Evolutionary conservation across 2,888 invertebrate genomes (phyloP), one percentile per base, ranked within the genome.

Genomic region (Fragum sueziense): DNA sequence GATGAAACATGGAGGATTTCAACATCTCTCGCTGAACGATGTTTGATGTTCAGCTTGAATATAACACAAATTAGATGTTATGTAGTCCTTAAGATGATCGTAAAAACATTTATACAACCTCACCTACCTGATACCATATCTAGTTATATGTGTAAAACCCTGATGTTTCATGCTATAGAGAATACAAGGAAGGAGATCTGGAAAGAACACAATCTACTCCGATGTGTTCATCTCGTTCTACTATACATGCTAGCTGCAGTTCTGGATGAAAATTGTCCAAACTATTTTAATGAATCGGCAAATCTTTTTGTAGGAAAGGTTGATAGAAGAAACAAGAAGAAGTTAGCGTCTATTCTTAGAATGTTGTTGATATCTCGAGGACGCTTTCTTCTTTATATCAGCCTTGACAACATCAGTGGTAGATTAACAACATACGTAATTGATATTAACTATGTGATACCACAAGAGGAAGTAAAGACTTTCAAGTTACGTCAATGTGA

Each of bases 1-100:
- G 41, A n/a, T 17, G 17, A 54, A 2, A 54, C n/a, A 54, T 54
- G 9, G n/a, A n/a, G n/a, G n/a, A n/a, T n/a, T n/a, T n/a, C n/a
- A n/a, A n/a, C n/a, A n/a, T n/a, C n/a, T n/a, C 37, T 59, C 2
- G 34, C 37, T 17, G 70, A 70, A 70, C 20, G 57, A 34, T 70
- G 57, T 59, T 20, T 59, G 27, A 70, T 70, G 59, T 70, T 70
- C 29, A 34, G 70, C 33, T 33, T 70, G 25, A 70, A 69, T 20
- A 34, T 75, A 20, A 75, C 74, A 34, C 74, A 75, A 51, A 61
- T 75, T 0, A 59, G 61, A 51, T 70, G 69, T 59, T 75, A 61
- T 31, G 47, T 75, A n/a, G n/a, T 75, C 14, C 29, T 75, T 27
- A 75, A 51, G n/a, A n/a, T n/a, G n/a, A n/a, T n/a, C n/a, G n/a